Evolutionary conservation across 2,113 vertebrate genomes (phyloP).

Genomic region (Amphiprion ocellaris): DNA sequence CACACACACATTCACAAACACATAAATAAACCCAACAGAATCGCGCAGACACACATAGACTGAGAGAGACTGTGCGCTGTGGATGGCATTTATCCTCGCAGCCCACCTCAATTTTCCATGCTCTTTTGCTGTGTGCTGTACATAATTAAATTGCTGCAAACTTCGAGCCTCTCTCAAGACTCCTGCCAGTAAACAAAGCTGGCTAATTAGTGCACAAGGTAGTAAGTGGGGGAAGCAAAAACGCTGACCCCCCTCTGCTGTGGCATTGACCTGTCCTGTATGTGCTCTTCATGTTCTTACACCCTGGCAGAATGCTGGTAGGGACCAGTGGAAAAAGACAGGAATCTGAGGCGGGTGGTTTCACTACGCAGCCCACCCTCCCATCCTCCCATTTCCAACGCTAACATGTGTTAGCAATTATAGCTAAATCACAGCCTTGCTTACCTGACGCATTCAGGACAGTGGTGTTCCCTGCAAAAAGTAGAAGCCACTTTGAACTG

Average conservation of each 20-base stretch:
- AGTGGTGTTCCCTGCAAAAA: not conserved
- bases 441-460: slow-evolving; percentile 29
- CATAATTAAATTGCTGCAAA: slow-evolving; percentile 76
- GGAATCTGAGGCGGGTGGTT: slow-evolving; percentile 64
- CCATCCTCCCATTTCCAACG: slow-evolving; percentile 26
- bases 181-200: slow-evolving; percentile 64
- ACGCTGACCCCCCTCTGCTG: slow-evolving; percentile 39
- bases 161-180: slow-evolving; percentile 63
- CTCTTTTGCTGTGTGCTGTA: slow-evolving; percentile 52
- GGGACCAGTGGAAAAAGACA: slow-evolving; percentile 72
- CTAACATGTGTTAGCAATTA: slow-evolving; percentile 62
- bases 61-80: slow-evolving; percentile 36
- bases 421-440: slow-evolving; percentile 44
- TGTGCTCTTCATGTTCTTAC: slow-evolving; percentile 62
- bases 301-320: slow-evolving; percentile 43
- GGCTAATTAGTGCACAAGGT: slow-evolving; percentile 65
- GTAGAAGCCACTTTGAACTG: not conserved
- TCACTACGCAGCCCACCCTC: slow-evolving; percentile 20
- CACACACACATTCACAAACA: slow-evolving; percentile 35
- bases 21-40: slow-evolving; percentile 60
- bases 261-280: slow-evolving; percentile 58
- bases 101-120: slow-evolving; percentile 74
- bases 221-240: slow-evolving; percentile 48
- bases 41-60: slow-evolving; percentile 33
- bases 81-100: slow-evolving; percentile 69